phyloP scores from a whole-genome alignment of 2,113 vertebrate genomes.

The Psephotus haematonotus region DNA sequence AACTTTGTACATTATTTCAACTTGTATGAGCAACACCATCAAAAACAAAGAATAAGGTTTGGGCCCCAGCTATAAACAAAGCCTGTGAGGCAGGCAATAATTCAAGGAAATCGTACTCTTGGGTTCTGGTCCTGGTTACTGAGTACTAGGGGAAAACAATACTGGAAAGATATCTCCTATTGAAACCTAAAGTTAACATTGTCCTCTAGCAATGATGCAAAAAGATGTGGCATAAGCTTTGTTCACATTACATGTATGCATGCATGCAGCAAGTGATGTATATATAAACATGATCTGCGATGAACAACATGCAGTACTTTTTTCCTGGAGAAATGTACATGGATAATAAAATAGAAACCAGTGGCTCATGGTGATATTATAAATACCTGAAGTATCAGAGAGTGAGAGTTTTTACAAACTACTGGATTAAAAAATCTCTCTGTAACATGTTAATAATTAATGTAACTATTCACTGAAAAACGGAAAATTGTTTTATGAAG shows the following conservation, averaged over 20 bases:
- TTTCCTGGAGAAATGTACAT: not conserved
- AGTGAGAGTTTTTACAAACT: not conserved
- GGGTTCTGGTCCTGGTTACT: not conserved
- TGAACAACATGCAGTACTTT: not conserved
- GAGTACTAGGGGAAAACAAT: not conserved
- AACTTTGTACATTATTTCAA: not conserved
- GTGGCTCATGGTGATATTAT: not conserved
- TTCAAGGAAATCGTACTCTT: not conserved
- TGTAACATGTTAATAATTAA: not conserved
- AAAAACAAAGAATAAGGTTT: not conserved
- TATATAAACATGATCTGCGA: not conserved
- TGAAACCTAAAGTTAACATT: not conserved
- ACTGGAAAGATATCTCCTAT: not conserved
- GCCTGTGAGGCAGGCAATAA: not conserved
- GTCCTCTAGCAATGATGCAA: not conserved
- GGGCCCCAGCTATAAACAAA: not conserved
- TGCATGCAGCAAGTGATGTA: rapidly evolving
- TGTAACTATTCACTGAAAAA: not conserved
- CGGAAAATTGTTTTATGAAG: not conserved
- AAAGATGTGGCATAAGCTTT: not conserved
- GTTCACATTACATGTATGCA: no score
- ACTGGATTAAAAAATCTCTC: not conserved
- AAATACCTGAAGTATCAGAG: not conserved
- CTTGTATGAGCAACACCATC: not conserved
- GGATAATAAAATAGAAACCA: not conserved